phyloP scores from a whole-genome alignment of 2,113 vertebrate species.

The Silurus meridionalis region DNA sequence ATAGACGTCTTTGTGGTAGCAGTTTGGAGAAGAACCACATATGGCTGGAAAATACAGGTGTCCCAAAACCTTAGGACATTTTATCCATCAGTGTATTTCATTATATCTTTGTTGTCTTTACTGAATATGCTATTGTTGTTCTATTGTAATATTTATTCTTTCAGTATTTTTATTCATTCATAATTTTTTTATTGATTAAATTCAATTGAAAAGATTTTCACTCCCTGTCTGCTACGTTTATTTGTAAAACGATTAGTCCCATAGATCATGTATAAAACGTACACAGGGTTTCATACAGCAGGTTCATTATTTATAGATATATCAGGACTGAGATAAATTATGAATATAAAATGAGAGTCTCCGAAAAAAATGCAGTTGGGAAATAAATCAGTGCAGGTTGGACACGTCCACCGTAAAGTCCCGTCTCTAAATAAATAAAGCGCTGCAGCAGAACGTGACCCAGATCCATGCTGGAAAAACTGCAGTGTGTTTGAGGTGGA shows the following conservation, averaged over 20 bases:
- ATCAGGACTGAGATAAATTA: no score
- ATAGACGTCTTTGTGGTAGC: no score
- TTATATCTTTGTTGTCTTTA: background rate
- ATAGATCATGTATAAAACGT: no score
- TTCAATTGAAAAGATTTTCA: no score
- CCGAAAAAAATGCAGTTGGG: background rate
- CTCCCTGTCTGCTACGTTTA: no score
- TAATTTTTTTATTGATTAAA: background rate
- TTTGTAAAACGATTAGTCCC: no score
- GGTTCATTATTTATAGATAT: no score
- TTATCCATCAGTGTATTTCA: no score
- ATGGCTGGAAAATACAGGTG: no score
- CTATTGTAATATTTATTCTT: background rate
- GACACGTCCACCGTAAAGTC: background rate
- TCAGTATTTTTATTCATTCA: background rate
- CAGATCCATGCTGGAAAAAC: constrained; percentile 41
- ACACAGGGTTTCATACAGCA: no score
- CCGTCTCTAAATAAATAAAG: background rate
- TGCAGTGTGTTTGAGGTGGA: constrained; percentile 39
- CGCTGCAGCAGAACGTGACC: constrained; percentile 34
- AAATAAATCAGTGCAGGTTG: background rate
- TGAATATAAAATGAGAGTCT: background rate
- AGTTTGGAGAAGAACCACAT: no score
- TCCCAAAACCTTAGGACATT: no score
- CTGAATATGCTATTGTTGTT: background rate